A percentile compares a stretch with the other conserved stretches of the same genome.
phyloP scores from a whole-genome alignment of 2,113 vertebrate genomes.

The Willisornis vidua region DNA sequence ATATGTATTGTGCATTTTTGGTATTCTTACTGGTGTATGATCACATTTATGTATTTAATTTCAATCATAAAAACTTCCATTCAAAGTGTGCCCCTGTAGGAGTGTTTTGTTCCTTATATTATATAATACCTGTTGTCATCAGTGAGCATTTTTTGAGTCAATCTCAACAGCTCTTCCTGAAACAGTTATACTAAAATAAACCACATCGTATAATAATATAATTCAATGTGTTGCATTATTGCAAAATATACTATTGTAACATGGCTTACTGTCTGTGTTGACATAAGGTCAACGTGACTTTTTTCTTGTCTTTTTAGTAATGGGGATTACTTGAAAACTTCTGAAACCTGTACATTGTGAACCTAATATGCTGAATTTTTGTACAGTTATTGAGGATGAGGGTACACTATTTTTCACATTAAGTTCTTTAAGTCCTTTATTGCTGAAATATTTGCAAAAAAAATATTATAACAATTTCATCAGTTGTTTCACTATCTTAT shows the following conservation, averaged over 20 bases:
- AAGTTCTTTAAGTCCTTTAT: neutral
- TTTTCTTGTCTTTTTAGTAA: neutral
- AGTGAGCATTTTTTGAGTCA: neutral
- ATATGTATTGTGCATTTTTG: neutral
- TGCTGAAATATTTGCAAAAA: neutral
- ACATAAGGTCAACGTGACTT: rapidly evolving
- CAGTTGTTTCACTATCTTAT: neutral
- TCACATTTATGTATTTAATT: neutral
- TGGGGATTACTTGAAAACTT: neutral
- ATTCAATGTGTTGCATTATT: neutral
- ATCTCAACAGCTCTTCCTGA: neutral
- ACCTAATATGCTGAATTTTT: neutral
- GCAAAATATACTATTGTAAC: neutral
- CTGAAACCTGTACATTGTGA: neutral
- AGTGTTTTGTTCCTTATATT: neutral
- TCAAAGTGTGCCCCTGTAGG: neutral
- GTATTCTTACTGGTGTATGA: neutral
- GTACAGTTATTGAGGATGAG: neutral
- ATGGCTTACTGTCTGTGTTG: neutral
- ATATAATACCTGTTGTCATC: neutral
- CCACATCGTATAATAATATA: neutral
- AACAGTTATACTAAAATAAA: neutral
- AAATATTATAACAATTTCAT: neutral
- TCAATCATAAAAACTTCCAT: neutral
- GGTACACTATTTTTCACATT: neutral